Percentiles rank a stretch among this genome's conserved stretches.
Evolutionary conservation across 2,888 invertebrate species (phyloP).

Genomic region (Tenodera sinensis): DNA sequence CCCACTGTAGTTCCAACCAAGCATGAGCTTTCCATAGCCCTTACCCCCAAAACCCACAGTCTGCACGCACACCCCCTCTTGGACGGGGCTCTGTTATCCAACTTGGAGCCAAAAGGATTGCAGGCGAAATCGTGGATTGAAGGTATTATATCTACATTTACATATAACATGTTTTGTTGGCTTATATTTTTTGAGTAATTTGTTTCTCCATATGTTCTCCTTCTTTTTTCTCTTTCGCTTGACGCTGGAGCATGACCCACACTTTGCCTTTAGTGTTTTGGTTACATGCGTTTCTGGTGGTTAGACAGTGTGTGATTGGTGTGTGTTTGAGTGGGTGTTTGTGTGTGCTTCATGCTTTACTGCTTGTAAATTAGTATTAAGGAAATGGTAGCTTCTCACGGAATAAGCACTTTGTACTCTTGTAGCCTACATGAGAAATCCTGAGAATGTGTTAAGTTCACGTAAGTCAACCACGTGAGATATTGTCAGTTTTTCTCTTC

Average conservation of each 20-base stretch:
- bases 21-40: neutral
- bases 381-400: neutral
- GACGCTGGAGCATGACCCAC: neutral
- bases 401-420: neutral
- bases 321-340: neutral
- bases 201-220: neutral
- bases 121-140: neutral
- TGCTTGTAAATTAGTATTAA: neutral
- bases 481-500: too few relatives aligned
- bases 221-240: neutral
- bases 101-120: neutral
- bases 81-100: neutral
- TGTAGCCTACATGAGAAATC: neutral
- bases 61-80: neutral
- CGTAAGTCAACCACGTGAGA: too few relatives aligned
- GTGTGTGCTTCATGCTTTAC: neutral
- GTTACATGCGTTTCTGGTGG: slow-evolving; percentile 5
- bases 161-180: neutral
- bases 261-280: neutral
- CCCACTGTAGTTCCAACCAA: neutral
- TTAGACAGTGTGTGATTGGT: neutral
- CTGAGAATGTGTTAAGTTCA: neutral
- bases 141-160: neutral
- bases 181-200: neutral
- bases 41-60: neutral